Base-by-base conservation (phyloP, 2,888 invertebrate genomes). In the Acanthococcus lagerstroemiae region DNA sequence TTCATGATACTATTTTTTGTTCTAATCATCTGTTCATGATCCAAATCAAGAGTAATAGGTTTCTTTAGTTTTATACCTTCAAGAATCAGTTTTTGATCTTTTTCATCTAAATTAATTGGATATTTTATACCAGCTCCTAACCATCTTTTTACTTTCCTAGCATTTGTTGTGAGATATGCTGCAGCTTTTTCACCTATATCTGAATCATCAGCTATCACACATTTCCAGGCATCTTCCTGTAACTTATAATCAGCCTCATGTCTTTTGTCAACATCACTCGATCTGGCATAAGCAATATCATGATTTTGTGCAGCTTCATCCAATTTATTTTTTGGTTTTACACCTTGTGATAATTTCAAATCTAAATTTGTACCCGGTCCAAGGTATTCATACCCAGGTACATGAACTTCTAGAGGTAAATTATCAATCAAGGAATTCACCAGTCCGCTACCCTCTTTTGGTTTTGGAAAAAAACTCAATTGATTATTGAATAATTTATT, bases 291-390 rank as follows among this genome's bases (percentile, higher is more conserved):
- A 15, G 48, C 54, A 2, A 65, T 56, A 56, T 65, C 67, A 30
- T 67, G 63, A 24, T 63, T 30, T 12, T 5, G 21, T 46, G 61
- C 61, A 19, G 22, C 6, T 19, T 54, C 46, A 19, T 67, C 67
- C 25, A 61, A 19, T 46, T 65, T 46, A 46, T 63, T 67, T 19
- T 26, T 55, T 37, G 58, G 58, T 24, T 37, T 48, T 26, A 57
- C 56, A 19, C 60, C 63, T 65, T 63, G 17, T 25, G 25, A 30
- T 22, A 68, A 26, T 27, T 63, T 50, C 52, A 63, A 50, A 27
- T 63, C 67, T 21, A 68, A 21, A 50, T 63, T 63, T n/a, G 65
- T 67, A 24, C 67, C 68, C 17, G 68, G 67, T 4, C 67, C 68
- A 22, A 56, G 45, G 21, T 44, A 67, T 12, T 63, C 4, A 15